Base-by-base conservation (phyloP, 2,888 invertebrate genomes). In the Tanytarsus gracilentus region DNA sequence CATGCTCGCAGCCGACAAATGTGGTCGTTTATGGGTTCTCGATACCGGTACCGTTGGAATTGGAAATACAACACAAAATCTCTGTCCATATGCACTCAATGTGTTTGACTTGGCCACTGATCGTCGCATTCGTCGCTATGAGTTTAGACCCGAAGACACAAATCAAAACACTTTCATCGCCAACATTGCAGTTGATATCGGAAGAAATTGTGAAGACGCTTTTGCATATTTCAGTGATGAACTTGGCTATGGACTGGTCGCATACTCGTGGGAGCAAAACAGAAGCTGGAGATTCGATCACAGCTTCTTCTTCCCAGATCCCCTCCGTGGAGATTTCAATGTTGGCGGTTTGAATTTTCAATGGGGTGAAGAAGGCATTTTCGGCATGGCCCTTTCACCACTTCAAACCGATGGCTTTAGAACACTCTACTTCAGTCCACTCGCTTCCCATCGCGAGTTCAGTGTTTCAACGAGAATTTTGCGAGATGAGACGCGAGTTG, bases 11-110 rank as follows among this genome's bases (percentile, higher is more conserved):
- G 88, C 81, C 0, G 89, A 90, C 65, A 78, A 79, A 64, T 89
- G 89, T 68, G 84, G 87, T 65, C 79, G 90, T 53, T 78, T 90
- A 0, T 90, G 90, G 90, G 87, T 88, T 1, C 71, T 90, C 59
- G 90, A 90, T 67, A 86, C 86, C 14, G 90, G 90, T 61, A 89
- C 88, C 40, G 82, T 85, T 66, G 89, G 89, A 62, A 88, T 88
- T 65, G 88, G 82, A 25, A 82, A 84, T 65, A 84, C 83, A 3
- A 85, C 84, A 1, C 82, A 83, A 61, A 86, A 88, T 68, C 80
- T 85, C 1, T 89, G 89, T 67, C 89, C 89, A 0, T 89, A 88
- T 69, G 78, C 87, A 1, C 72, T 90, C 6, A 86, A 87, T 68
- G 78, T 90, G 1, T 88, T 83, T 68, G 88, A 90, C 69, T 74